Base-by-base conservation (phyloP, 2,797 vertebrate species). In the Poecilia picta region DNA sequence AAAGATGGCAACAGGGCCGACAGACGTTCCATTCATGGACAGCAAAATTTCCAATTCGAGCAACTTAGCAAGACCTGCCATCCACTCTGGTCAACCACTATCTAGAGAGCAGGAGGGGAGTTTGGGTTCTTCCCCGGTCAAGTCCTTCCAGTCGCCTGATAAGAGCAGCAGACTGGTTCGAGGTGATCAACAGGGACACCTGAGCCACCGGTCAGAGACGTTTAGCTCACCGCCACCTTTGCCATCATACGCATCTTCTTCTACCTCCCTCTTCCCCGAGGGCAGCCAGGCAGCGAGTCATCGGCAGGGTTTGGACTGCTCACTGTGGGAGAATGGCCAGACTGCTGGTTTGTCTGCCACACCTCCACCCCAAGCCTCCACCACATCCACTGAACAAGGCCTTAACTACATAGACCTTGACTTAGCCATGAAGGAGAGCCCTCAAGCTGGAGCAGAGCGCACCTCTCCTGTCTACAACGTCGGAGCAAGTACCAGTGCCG, bases 361-460 rank as follows among this genome's bases (percentile, higher is more conserved):
- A 78, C 82, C 93, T 77, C 66, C 84, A 76, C 57, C 85, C 55
- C 95, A 95, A 91, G 83, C 88, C 81, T 91, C 93, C 88, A 88
- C 91, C 91, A 89, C 92, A 47, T 89, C 92, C 43, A 77, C 92
- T 78, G 93, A 95, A 89, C 83, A 94, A 89, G 94, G 95, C 89
- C 96, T 97, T 90, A 97, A 97, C 91, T 97, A 97, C 66, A 95
- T 97, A 53, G 96, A 97, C 91, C 94, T 97, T 89, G 96, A 97
- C 88, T 92, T 96, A 88, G 94, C 92, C 73, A 74, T 82, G 74
- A 93, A 87, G 79, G 95, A 95, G 88, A 93, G 83, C 46, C 81
- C 91, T 83, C 94, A 93, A 49, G 80, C 91, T 5, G 93, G 86
- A 89, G 90, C 80, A 73, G 96, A 96, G 77, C 92, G 90, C 25